phyloP scores from a whole-genome alignment of 2,113 vertebrate species.

The Notiomystis cincta region DNA sequence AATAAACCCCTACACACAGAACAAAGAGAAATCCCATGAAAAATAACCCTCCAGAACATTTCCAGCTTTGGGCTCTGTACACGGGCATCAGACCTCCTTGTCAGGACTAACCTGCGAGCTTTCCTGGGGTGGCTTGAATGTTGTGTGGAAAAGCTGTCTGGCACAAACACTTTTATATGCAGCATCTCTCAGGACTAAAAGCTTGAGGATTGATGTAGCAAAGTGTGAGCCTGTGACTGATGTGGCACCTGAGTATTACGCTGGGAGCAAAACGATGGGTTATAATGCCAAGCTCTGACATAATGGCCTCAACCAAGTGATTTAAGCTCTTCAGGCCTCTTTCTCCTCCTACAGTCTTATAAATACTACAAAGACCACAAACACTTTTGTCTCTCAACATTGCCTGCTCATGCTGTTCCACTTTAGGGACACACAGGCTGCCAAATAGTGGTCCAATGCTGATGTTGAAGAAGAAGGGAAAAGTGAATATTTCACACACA shows the following conservation, averaged over 20 bases:
- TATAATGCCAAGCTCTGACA: not conserved
- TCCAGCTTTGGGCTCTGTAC: not conserved
- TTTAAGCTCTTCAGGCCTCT: not conserved
- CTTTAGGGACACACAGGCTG: not conserved
- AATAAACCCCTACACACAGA: not conserved
- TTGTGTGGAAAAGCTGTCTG: not conserved
- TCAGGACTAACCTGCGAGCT: not conserved
- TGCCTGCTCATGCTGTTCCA: not conserved
- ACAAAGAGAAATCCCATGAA: not conserved
- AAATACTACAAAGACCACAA: not conserved
- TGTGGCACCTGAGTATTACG: not conserved
- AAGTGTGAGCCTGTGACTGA: not conserved
- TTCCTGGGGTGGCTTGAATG: not conserved
- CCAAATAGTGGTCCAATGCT: accelerated
- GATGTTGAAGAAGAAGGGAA: not conserved
- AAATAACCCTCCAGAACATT: not conserved
- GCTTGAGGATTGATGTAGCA: not conserved
- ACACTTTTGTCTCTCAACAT: not conserved
- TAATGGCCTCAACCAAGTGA: not conserved
- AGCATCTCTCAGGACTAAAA: not conserved
- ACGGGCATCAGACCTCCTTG: accelerated
- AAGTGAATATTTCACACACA: not conserved
- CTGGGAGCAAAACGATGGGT: not conserved
- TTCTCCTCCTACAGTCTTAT: not conserved
- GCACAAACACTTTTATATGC: not conserved